These are phyloP conservation scores for Hystrix cristata DNA, from an alignment of 2,113 vertebrate genomes.

Conservation along the genomic window DNA sequence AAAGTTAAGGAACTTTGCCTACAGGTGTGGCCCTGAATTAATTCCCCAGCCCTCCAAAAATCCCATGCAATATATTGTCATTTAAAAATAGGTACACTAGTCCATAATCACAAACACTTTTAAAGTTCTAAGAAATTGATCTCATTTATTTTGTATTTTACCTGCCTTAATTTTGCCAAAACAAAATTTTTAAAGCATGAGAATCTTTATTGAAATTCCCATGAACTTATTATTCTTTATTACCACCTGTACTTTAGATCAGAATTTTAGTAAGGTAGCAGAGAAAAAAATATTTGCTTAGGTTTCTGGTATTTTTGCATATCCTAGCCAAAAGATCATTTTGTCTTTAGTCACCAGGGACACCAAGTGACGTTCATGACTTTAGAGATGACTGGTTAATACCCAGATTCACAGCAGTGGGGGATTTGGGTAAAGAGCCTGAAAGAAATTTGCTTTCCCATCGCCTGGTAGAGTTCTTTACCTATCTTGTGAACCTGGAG, in stretches of 20 bases:
- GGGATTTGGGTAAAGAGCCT: neutral
- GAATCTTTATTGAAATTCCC: neutral
- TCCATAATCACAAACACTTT: neutral
- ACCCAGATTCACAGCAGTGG: neutral
- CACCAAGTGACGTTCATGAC: neutral
- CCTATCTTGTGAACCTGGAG: neutral
- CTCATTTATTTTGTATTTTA: slow-evolving; percentile 29
- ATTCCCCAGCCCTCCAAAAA: neutral
- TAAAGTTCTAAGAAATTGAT: neutral
- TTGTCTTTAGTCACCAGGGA: neutral
- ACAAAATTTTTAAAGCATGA: neutral
- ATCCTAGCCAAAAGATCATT: neutral
- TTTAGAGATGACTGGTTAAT: slow-evolving; percentile 26
- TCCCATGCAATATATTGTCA: neutral
- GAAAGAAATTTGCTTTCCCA: neutral
- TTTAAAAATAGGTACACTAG: neutral
- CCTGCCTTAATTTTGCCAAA: neutral
- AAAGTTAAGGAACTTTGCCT: neutral
- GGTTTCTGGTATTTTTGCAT: neutral
- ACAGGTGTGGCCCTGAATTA: neutral
- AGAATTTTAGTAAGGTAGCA: neutral
- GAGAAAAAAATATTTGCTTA: neutral
- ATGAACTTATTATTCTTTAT: neutral
- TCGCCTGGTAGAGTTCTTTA: neutral
- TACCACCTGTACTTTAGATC: neutral